Evolutionary conservation across 2,888 invertebrate species (phyloP), one percentile per base, ranked within the genome.

Genomic region (Rhagonycha fulva): DNA sequence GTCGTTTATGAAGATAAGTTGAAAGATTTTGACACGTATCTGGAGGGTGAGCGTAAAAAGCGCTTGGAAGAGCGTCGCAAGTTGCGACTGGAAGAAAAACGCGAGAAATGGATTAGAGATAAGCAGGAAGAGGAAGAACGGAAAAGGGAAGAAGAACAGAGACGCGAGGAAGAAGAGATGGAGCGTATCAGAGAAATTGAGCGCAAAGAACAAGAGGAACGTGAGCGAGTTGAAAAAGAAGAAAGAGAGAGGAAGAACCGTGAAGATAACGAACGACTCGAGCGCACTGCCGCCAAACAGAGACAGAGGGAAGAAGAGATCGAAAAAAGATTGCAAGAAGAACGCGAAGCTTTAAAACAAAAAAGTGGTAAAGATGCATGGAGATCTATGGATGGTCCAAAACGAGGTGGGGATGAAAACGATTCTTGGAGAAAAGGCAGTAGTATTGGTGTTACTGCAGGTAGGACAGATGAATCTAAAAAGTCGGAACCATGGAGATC

Each of bases 221-320:
- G 90, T 67, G 92, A 93, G 79, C 89, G 90, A 5, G 87, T 90
- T n/a, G 90, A 90, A 69, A 90, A 90, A 10, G 93, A 92, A 75
- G 91, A 91, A 68, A 90, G 90, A 66, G 93, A 92, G 78, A 89
- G 87, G 61, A 89, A 81, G 76, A 79, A 68, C 86, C 92, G 89
- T 85, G 94, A 91, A 86, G 92, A 91, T 85, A 88, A 91, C 80
- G 94, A 93, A 76, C 91, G 91, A 89, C 85, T 93, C 62, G 93
- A 94, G 47, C 90, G 92, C 68, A 89, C 89, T 0, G 92, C 92
- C 7, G 93, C 93, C 14, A 92, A 91, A 80, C 91, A 90, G 1
- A 89, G 92, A 62, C 92, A 92, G n/a, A 92, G 92, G 81, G 94
- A 95, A 76, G 94, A 93, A 9, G 94, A 94, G 80, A 90, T 93